These are phyloP conservation scores for Serranus cabrilla DNA, from an alignment of 2,797 vertebrate genomes.

Conservation along the genomic window DNA sequence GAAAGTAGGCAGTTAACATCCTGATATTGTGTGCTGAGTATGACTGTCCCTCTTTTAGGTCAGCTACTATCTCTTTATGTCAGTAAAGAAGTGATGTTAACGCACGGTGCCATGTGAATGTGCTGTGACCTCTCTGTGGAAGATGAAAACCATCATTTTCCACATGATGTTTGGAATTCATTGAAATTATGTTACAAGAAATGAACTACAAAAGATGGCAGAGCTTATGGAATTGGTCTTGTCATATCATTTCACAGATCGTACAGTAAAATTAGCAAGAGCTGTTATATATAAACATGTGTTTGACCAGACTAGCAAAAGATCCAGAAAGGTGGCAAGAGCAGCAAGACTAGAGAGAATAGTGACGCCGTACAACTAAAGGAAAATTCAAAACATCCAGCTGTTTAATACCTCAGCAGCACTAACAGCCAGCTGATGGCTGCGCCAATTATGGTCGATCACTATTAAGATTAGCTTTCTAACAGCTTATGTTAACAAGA, in stretches of 20 bases:
- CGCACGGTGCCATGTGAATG: background rate
- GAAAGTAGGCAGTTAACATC: slow-evolving; percentile 16
- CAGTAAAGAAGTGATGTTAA: background rate
- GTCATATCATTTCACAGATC: background rate
- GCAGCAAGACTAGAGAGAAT: background rate
- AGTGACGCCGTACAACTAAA: background rate
- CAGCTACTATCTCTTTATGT: background rate
- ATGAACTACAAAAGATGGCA: background rate
- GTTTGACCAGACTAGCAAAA: background rate
- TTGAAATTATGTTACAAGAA: slow-evolving; percentile 2
- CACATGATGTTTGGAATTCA: background rate
- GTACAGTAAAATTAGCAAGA: background rate
- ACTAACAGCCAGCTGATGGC: slow-evolving; percentile 30
- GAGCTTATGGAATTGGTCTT: background rate
- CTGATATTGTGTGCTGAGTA: slow-evolving; percentile 13
- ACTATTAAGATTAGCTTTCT: background rate
- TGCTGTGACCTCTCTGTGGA: background rate
- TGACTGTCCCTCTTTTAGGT: background rate
- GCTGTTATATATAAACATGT: background rate
- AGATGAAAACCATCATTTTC: background rate
- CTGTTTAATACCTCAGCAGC: background rate
- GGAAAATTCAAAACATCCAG: background rate
- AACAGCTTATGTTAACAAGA: background rate
- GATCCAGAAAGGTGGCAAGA: background rate
- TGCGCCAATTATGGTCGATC: slow-evolving; percentile 20